phyloP scores from a whole-genome alignment of 2,888 invertebrate genomes.

The Callinectes sapidus region DNA sequence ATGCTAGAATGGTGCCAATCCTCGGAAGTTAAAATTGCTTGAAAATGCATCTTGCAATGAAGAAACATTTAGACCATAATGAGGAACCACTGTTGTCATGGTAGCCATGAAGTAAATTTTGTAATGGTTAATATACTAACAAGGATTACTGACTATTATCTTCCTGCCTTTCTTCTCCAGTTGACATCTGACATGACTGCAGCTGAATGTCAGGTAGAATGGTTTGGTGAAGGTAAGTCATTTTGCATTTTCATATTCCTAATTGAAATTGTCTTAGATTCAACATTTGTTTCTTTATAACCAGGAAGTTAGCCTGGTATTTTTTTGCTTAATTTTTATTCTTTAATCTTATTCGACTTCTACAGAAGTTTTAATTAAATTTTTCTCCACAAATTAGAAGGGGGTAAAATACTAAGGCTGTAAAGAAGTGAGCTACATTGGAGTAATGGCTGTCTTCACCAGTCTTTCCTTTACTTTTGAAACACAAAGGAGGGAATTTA shows the following conservation, averaged over 20 bases:
- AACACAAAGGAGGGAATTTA: too few relatives aligned
- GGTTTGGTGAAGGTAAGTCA: not conserved
- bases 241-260: not conserved
- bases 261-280: not conserved
- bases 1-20: too few relatives aligned
- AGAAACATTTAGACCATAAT: not conserved
- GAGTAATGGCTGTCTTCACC: too few relatives aligned
- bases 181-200: not conserved
- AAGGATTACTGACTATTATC: not conserved
- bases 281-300: not conserved
- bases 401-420: too few relatives aligned
- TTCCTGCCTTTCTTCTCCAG: not conserved
- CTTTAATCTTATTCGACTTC: too few relatives aligned
- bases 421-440: too few relatives aligned
- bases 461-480: too few relatives aligned
- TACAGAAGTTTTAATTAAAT: too few relatives aligned
- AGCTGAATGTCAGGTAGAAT: not conserved
- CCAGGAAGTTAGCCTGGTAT: not conserved
- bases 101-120: not conserved
- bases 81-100: not conserved
- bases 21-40: not conserved
- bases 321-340: not conserved
- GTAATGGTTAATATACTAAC: not conserved
- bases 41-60: not conserved
- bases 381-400: too few relatives aligned